These are phyloP conservation scores for Enteromius treurensis DNA, from an alignment of 2,797 vertebrate genomes.

Conservation along the genomic window DNA sequence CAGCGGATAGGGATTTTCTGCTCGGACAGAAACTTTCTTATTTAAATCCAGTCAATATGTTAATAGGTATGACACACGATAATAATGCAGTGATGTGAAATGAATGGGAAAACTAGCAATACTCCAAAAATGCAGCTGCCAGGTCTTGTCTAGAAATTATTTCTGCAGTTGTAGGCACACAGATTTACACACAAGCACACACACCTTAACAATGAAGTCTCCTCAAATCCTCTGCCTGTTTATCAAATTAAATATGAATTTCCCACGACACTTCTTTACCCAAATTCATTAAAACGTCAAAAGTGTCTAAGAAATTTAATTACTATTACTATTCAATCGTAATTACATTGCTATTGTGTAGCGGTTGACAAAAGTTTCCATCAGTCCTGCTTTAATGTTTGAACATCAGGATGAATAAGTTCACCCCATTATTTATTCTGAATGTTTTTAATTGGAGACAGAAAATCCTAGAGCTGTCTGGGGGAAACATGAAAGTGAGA, in stretches of 20 bases:
- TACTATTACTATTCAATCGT: conserved; percentile 47
- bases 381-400: conserved; percentile 45
- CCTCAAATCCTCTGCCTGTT: conserved; percentile 30
- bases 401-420: conserved; percentile 31
- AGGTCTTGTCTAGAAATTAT: background rate
- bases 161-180: background rate
- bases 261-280: conserved; percentile 12
- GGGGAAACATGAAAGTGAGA: conserved; percentile 48
- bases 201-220: conserved; percentile 21
- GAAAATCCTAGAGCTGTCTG: conserved; percentile 50
- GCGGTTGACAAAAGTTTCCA: conserved; percentile 38
- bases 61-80: background rate
- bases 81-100: background rate
- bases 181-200: background rate
- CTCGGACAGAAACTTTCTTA: background rate
- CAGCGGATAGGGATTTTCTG: background rate
- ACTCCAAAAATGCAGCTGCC: too few species aligned
- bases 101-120: background rate
- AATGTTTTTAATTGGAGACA: conserved; percentile 54
- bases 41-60: conserved; percentile 28
- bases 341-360: conserved; percentile 48
- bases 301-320: conserved; percentile 47
- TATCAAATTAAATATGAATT: conserved; percentile 37
- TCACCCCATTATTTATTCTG: conserved; percentile 38
- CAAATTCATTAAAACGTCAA: conserved; percentile 61